Conservation (phyloP, 2,113 vertebrate genomes). For the Aleadryas rufinucha region DNA sequence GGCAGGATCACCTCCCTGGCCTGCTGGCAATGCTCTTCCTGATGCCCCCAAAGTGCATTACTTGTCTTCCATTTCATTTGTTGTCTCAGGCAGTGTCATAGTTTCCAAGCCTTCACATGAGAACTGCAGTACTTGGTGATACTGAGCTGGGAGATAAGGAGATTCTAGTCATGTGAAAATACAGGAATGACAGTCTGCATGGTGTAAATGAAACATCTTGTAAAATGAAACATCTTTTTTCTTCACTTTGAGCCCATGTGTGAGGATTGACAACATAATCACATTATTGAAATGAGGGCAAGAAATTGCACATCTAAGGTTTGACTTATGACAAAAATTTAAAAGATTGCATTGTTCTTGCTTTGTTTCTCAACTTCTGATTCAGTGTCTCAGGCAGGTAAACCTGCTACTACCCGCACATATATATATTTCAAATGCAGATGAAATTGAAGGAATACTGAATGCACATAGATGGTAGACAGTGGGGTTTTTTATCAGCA, state of each 20-base stretch:
- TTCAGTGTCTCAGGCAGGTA: not conserved
- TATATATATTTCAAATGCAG: not conserved
- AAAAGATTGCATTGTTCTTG: not conserved
- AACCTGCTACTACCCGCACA: not conserved
- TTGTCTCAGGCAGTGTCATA: rapidly evolving
- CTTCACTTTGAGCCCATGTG: not conserved
- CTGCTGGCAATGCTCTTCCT: not conserved
- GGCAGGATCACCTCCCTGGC: not conserved
- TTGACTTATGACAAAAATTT: not conserved
- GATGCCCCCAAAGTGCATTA: not conserved
- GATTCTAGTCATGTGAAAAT: not conserved
- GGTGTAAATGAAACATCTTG: not conserved
- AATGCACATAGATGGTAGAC: not conserved
- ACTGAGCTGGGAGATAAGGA: not conserved
- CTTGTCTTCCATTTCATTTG: not conserved
- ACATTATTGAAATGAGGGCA: not conserved
- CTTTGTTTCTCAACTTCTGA: not conserved
- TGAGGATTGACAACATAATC: not conserved
- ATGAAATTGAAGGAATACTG: not conserved
- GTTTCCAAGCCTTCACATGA: not conserved
- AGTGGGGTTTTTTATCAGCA: not conserved
- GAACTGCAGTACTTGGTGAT: not conserved
- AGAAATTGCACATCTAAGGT: not conserved
- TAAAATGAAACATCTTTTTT: not conserved
- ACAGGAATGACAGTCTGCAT: not conserved